These are phyloP conservation scores for Limnephilus marmoratus DNA, from an alignment of 2,888 invertebrate genomes.

Conservation along the genomic window DNA sequence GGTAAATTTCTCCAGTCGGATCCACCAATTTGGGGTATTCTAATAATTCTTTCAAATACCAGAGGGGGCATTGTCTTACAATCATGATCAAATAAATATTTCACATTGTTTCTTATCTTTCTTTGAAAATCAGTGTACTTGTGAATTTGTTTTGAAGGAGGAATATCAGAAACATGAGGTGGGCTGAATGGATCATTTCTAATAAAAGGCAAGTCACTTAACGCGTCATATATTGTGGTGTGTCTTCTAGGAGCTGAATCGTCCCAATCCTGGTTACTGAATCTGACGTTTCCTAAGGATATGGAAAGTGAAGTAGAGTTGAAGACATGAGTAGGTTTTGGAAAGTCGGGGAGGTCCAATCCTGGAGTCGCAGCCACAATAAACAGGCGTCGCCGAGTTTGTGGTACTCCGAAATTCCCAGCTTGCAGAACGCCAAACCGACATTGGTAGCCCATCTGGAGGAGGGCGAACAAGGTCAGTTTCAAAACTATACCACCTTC, in stretches of 20 bases:
- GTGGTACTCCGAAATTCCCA: constrained; percentile 77
- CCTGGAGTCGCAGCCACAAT: constrained; percentile 78
- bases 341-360: constrained; percentile 73
- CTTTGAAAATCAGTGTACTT: constrained; percentile 73
- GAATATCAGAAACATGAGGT: constrained; percentile 72
- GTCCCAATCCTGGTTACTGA: constrained; percentile 67
- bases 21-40: constrained; percentile 74
- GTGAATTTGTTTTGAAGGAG: constrained; percentile 67
- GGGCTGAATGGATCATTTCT: constrained; percentile 71
- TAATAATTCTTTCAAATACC: constrained; percentile 73
- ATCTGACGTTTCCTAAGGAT: constrained; percentile 70
- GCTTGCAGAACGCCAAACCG: constrained; percentile 77
- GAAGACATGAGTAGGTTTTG: constrained; percentile 76
- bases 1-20: constrained; percentile 78
- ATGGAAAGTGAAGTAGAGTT: constrained; percentile 72
- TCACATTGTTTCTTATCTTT: constrained; percentile 67
- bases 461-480: constrained; percentile 73
- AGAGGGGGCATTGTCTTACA: constrained; percentile 75
- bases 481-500: constrained; percentile 75
- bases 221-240: constrained; percentile 70
- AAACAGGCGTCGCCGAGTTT: constrained; percentile 75
- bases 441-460: constrained; percentile 78
- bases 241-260: constrained; percentile 74
- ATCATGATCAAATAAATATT: constrained; percentile 72
- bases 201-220: constrained; percentile 75